A percentile compares a stretch with the other conserved stretches of the same genome.
Evolutionary conservation across 2,113 vertebrate genomes (phyloP).

Genomic region (Hippolais icterina): DNA sequence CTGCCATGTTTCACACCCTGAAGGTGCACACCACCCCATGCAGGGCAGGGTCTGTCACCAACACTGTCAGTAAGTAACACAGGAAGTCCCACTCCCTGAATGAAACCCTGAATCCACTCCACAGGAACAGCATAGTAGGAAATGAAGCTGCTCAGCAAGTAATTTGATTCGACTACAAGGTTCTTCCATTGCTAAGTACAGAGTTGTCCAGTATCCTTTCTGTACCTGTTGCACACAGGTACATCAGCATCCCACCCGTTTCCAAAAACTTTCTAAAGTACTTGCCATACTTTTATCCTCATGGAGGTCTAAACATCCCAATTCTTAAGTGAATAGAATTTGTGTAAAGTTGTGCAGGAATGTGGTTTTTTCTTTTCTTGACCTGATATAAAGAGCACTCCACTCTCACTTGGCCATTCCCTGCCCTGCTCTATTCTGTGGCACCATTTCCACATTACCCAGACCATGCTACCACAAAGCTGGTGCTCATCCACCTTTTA

Average conservation of each 20-base stretch:
- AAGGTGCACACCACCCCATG: neutral
- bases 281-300: neutral
- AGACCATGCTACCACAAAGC: neutral
- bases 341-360: neutral
- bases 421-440: neutral
- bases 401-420: neutral
- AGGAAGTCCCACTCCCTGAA: rapidly evolving
- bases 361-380: neutral
- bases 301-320: neutral
- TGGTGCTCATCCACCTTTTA: neutral
- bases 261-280: neutral
- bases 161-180: neutral
- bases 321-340: neutral
- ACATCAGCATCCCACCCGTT: neutral
- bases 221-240: neutral
- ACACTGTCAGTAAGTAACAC: neutral
- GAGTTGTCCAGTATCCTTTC: neutral
- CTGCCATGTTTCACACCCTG: neutral
- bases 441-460: neutral
- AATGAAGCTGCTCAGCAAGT: neutral
- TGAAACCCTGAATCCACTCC: neutral
- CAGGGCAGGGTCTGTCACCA: neutral
- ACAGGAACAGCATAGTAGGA: neutral
- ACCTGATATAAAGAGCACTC: neutral
- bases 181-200: rapidly evolving